Base-by-base conservation (phyloP, 2,888 invertebrate species). In the Drosophila imparisetae region DNA sequence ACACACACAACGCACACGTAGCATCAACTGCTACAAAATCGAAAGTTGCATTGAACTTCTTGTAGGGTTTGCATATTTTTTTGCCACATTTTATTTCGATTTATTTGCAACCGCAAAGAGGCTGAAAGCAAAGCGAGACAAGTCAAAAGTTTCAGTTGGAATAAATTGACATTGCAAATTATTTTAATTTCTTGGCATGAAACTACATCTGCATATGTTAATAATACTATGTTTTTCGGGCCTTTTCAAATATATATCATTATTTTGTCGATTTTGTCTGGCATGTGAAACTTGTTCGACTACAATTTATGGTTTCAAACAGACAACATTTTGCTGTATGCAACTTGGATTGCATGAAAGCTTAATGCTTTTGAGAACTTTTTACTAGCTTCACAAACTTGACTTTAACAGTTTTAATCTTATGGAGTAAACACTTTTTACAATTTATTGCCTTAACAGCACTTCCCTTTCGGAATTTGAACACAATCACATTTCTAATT, bases 1-100 rank as follows among this genome's bases (percentile, higher is more conserved):
- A 27, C 53, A 34, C 15, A 36, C 24, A 27, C 7, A 38, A 34
- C 21, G 15, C 36, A 24, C 36, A 10, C 24, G 36, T 24, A 13
- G 40, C 73, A 61, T 62, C 55, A 74, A 66, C 66, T 61, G 40
- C 65, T 52, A 29, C 50, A 78, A 78, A 78, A 78, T 78, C 78
- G 78, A 78, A 78, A 78, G 78, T 78, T 78, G 50, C 65, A 72
- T 72, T 65, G 72, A 78, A 78, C 65, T 78, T 78, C 49, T 42
- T 40, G 29, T 50, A 15, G 24, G 38, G n/a, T 7, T 52, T 64
- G 54, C 36, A 34, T 13, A 15, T 24, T 40, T 21, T 30, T 15
- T 34, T 21, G 18, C 34, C 58, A 57, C 58, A 71, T 69, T 61
- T 64, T 58, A 40, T 58, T 72, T 59, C 64, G 49, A 54, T 66